Conservation (phyloP, 2,888 invertebrate genomes). For the Cantharis flavilabris region DNA sequence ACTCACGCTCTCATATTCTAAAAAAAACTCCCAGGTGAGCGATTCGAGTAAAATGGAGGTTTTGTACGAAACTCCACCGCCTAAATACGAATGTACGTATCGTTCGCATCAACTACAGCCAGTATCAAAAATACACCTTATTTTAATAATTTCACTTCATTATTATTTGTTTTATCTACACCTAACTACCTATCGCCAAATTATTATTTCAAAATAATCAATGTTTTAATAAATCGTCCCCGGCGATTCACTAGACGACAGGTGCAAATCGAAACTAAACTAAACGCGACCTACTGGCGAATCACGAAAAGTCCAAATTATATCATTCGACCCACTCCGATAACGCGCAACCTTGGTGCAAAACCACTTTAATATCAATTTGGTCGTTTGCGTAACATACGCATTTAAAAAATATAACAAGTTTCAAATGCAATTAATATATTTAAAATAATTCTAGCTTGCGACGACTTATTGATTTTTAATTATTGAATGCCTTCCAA, state of each 20-base stretch:
- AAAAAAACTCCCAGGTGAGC: constrained; percentile 41
- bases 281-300: constrained; percentile 29
- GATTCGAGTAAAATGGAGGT: constrained; percentile 44
- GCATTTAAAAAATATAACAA: background rate
- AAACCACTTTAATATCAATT: background rate
- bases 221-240: constrained; percentile 52
- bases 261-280: constrained; percentile 37
- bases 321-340: background rate
- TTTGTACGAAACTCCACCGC: constrained; percentile 21
- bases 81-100: constrained; percentile 15
- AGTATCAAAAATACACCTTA: constrained; percentile 8
- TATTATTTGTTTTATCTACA: constrained; percentile 1
- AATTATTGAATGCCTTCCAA: background rate
- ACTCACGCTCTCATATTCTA: constrained; percentile 35
- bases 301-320: constrained; percentile 35
- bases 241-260: constrained; percentile 42
- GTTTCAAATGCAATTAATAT: background rate
- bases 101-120: constrained; percentile 12
- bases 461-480: background rate
- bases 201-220: constrained; percentile 44
- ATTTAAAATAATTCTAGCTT: background rate
- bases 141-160: constrained; percentile 17
- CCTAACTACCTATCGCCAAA: constrained; percentile 8
- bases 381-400: background rate
- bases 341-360: background rate